Conservation (phyloP, 1,140 invertebrate genomes). For the Planococcus citri region DNA sequence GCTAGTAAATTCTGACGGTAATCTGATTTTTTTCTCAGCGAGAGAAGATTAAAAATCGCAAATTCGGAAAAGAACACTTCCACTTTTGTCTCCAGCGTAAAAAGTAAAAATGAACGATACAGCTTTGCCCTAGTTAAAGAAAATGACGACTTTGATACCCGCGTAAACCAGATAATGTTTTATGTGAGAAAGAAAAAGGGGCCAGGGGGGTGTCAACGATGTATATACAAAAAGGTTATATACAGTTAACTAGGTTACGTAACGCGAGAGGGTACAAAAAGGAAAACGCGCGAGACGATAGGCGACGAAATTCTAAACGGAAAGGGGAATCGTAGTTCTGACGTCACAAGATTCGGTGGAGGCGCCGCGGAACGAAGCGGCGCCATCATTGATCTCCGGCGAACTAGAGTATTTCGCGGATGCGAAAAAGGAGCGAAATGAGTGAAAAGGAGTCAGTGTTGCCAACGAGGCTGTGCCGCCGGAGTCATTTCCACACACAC, state of each 20-base stretch:
- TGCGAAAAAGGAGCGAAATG: constrained; percentile 24
- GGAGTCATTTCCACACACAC: too few species aligned
- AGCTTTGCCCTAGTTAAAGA: constrained; percentile 17
- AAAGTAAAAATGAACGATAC: constrained; percentile 12
- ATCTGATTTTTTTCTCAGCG: neutral
- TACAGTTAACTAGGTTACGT: constrained; percentile 18
- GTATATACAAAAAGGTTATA: constrained; percentile 20
- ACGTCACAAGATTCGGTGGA: constrained; percentile 14
- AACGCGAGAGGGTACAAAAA: constrained; percentile 9
- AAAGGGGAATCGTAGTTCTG: neutral
- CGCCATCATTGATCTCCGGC: constrained; percentile 17
- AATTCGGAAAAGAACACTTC: constrained; percentile 4
- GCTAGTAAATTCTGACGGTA: neutral
- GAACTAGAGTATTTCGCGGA: constrained; percentile 21
- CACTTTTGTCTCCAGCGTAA: neutral
- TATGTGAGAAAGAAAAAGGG: neutral
- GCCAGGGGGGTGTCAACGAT: neutral
- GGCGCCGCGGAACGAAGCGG: constrained; percentile 16
- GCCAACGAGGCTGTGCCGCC: neutral
- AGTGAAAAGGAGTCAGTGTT: neutral
- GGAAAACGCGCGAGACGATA: constrained; percentile 8
- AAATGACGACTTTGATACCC: constrained; percentile 13
- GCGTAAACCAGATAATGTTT: constrained; percentile 20
- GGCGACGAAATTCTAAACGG: constrained; percentile 11
- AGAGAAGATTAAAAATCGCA: neutral